Evolutionary conservation across 2,888 invertebrate species (phyloP).

Genomic region (Drosophila paracracens): DNA sequence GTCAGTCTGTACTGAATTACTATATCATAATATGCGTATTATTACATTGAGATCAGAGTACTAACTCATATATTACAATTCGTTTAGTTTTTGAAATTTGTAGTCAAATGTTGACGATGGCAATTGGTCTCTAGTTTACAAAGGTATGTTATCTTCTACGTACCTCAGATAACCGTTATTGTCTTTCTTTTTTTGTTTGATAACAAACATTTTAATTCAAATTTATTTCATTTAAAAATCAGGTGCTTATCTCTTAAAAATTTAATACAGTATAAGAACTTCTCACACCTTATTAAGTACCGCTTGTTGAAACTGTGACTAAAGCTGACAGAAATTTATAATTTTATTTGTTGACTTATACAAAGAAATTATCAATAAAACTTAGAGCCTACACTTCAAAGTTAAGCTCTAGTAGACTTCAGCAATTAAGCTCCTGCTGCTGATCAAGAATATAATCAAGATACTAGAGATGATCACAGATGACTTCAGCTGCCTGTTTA

Average conservation of each 20-base stretch:
- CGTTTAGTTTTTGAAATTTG: no score
- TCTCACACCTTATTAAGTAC: background rate
- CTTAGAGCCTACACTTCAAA: background rate
- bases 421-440: background rate
- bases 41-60: no score
- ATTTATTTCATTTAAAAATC: background rate
- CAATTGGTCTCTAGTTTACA: no score
- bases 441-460: background rate
- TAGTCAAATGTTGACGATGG: no score
- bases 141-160: no score
- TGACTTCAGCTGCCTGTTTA: no score
- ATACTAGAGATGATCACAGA: background rate
- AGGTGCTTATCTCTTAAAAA: background rate
- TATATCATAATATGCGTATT: no score
- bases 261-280: background rate
- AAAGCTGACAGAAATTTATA: background rate
- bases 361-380: background rate
- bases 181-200: no score
- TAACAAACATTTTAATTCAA: background rate
- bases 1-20: background rate
- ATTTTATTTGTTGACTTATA: background rate
- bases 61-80: no score
- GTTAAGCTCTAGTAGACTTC: background rate
- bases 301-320: background rate
- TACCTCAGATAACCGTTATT: no score